A percentile compares a stretch with the other conserved stretches of the same genome.
Conservation (phyloP, 2,888 invertebrate species). For the Ormyrus thymus region DNA sequence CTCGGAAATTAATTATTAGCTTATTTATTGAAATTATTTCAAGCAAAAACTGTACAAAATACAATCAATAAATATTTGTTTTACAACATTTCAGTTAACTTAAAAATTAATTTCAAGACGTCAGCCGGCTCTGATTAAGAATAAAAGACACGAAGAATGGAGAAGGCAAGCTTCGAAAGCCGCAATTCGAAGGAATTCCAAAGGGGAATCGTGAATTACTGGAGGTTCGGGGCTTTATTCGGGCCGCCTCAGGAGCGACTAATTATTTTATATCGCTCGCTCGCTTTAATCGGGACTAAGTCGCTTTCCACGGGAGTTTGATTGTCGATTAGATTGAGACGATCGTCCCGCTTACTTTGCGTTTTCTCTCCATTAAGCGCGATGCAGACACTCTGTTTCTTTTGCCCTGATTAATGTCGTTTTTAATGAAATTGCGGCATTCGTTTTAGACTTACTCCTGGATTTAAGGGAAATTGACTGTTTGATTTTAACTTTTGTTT, state of each 20-base stretch:
- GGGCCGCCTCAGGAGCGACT: slow-evolving; percentile 57
- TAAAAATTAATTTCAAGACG: not conserved
- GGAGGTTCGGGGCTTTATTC: slow-evolving; percentile 40
- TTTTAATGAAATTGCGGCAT: slow-evolving; percentile 23
- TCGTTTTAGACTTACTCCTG: not conserved
- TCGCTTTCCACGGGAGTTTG: slow-evolving; percentile 24
- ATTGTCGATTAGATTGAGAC: slow-evolving; percentile 47
- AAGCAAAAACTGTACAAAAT: not conserved
- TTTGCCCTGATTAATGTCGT: slow-evolving; percentile 26
- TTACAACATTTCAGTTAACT: not conserved
- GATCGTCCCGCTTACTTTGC: not conserved
- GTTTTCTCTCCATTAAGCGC: not conserved
- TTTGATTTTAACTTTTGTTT: too few species aligned
- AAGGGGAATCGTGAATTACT: slow-evolving; percentile 10
- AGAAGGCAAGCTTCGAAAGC: not conserved
- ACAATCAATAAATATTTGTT: not conserved
- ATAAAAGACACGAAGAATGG: not conserved
- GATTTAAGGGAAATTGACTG: too few species aligned
- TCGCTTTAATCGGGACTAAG: slow-evolving; percentile 32
- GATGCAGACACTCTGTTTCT: not conserved
- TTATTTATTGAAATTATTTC: slow-evolving; percentile 50
- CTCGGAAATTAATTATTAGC: slow-evolving; percentile 46
- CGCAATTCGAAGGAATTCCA: slow-evolving; percentile 2
- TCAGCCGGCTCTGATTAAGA: not conserved
- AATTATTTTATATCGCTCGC: slow-evolving; percentile 45